These are phyloP conservation scores for Reinhardtius hippoglossoides DNA, from an alignment of 2,113 vertebrate genomes.

Conservation along the genomic window DNA sequence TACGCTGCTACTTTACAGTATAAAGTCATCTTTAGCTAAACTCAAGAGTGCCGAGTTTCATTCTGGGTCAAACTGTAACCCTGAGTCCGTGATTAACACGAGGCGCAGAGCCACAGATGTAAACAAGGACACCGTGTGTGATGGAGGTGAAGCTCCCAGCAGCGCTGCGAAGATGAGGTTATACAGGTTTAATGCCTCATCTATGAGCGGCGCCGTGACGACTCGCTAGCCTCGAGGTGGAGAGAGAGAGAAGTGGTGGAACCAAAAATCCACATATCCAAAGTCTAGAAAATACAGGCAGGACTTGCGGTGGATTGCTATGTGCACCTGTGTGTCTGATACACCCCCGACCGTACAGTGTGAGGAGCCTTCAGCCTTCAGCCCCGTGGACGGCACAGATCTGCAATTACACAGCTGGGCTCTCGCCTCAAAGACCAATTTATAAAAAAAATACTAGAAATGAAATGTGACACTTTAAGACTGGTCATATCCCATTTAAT, in stretches of 20 bases:
- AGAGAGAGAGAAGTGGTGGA: not conserved
- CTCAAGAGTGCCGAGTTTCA: not conserved
- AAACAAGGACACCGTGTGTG: conserved; percentile 37
- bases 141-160: conserved; percentile 31
- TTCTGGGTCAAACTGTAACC: not conserved
- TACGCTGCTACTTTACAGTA: not conserved
- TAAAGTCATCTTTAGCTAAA: not conserved
- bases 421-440: too few relatives aligned
- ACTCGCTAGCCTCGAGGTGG: not conserved
- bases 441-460: too few relatives aligned
- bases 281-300: not conserved
- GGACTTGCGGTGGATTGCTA: too few relatives aligned
- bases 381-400: too few relatives aligned
- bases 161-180: not conserved
- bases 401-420: too few relatives aligned
- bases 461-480: too few relatives aligned
- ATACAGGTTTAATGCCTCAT: not conserved
- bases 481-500: too few relatives aligned
- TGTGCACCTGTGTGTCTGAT: not conserved
- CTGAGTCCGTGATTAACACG: conserved; percentile 13
- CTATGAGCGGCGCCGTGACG: not conserved
- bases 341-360: too few relatives aligned
- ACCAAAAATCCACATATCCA: not conserved
- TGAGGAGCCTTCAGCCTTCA: too few relatives aligned
- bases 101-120: conserved; percentile 12